These are phyloP conservation scores for Chlamydotis undulata DNA, from an alignment of 2,113 vertebrate species.

Conservation along the genomic window DNA sequence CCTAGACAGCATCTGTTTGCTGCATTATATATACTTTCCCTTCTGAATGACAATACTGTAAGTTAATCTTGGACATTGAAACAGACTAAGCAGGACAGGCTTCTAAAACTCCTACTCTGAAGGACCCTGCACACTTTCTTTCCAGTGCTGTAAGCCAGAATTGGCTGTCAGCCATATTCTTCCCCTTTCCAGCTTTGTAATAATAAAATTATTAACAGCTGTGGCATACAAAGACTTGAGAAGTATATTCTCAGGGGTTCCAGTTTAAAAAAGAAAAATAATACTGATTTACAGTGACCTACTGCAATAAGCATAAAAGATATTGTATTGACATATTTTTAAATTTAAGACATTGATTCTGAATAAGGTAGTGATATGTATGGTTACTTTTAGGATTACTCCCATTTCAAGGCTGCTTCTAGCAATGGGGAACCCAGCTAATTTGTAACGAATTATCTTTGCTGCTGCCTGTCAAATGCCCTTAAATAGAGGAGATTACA, in stretches of 20 bases:
- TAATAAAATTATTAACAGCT: neutral
- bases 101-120: neutral
- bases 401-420: neutral
- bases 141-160: neutral
- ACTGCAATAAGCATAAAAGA: neutral
- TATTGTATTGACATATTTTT: neutral
- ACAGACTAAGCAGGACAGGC: neutral
- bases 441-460: constrained; percentile 26
- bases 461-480: constrained; percentile 11
- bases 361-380: neutral
- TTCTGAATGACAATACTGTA: neutral
- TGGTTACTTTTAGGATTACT: neutral
- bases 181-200: neutral
- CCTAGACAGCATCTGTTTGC: neutral
- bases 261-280: neutral
- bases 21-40: neutral
- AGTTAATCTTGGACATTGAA: neutral
- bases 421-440: neutral
- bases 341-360: neutral
- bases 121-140: neutral
- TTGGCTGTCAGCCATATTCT: neutral
- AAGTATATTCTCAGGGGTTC: neutral
- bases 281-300: neutral
- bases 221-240: neutral
- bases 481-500: constrained; percentile 35